These are phyloP conservation scores for Callipepla squamata DNA, from an alignment of 2,113 vertebrate species.

Conservation along the genomic window DNA sequence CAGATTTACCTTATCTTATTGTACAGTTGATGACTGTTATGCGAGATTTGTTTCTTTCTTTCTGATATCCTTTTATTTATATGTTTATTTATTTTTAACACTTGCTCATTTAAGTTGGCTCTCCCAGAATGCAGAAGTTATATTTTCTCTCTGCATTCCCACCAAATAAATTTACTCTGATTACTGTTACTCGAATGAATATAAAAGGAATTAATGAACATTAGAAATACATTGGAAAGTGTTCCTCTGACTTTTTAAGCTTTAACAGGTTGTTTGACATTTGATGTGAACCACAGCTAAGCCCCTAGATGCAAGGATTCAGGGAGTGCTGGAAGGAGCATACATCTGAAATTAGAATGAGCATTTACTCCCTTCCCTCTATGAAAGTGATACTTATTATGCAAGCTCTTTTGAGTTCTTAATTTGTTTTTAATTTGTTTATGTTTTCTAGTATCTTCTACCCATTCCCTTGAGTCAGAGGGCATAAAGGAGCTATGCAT, in stretches of 20 bases:
- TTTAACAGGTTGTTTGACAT: constrained; percentile 17
- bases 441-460: constrained; percentile 16
- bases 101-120: constrained; percentile 63
- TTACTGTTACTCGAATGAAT: constrained; percentile 65
- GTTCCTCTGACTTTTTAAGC: constrained; percentile 32
- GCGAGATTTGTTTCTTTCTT: constrained; percentile 36
- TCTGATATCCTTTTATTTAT: constrained; percentile 22
- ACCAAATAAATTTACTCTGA: constrained; percentile 72
- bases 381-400: constrained; percentile 20
- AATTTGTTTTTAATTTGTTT: constrained; percentile 29
- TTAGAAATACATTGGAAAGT: constrained; percentile 61
- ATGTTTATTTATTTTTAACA: constrained; percentile 20
- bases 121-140: constrained; percentile 64
- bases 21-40: background rate
- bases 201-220: constrained; percentile 73
- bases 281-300: background rate
- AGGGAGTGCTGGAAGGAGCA: background rate
- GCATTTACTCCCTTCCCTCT: constrained; percentile 4
- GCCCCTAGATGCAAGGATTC: background rate
- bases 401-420: background rate
- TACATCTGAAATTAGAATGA: background rate
- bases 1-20: background rate
- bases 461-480: background rate
- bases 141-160: constrained; percentile 63
- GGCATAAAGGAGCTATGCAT: background rate